Base-by-base conservation (phyloP, 2,797 vertebrate genomes). In the Molossus alvarezi region DNA sequence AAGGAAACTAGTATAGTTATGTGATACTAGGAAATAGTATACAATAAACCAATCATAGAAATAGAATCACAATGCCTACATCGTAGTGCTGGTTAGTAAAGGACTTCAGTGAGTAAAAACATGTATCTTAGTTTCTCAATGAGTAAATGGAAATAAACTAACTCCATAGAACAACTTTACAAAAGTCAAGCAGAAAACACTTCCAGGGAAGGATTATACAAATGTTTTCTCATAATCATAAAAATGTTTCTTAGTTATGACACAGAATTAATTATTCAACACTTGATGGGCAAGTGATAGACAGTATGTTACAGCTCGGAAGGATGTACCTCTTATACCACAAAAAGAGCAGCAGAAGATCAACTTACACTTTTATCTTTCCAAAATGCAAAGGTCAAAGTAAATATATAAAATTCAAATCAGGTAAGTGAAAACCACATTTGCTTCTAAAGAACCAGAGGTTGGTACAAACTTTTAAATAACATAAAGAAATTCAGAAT, bases 371-470 rank as follows among this genome's bases (percentile, higher is more conserved):
- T 75, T 89, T 87, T 84, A 82, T 5, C 14, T 96, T 93, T 87
- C 23, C 8, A 77, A 91, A 95, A 80, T 33, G 18, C 45, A 87
- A 81, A 83, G 37, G 37, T 71, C 53, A 0, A 0, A 67, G n/a
- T 89, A 97, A 95, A 84, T 73, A 48, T 14, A 96, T 62, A 87
- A 90, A 91, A 92, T 21, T 55, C 91, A 95, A 96, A 92, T 72
- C 27, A 85, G 27, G 37, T 64, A 73, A 88, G 55, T 51, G 4
- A 90, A 97, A 97, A 37, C 45, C 25, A 12, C 88, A 88, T 75
- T 83, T 96, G 76, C 57, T 95, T 97, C 8, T 29, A 25, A 88
- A 75, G 17, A 95, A 33, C 67, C 11, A 96, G 81, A 95, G 5
- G 12, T 55, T 41, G 87, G 8, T 4, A 88, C 0, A 93, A 72